Conservation (phyloP, 2,888 invertebrate genomes). For the Endomychus coccineus region DNA sequence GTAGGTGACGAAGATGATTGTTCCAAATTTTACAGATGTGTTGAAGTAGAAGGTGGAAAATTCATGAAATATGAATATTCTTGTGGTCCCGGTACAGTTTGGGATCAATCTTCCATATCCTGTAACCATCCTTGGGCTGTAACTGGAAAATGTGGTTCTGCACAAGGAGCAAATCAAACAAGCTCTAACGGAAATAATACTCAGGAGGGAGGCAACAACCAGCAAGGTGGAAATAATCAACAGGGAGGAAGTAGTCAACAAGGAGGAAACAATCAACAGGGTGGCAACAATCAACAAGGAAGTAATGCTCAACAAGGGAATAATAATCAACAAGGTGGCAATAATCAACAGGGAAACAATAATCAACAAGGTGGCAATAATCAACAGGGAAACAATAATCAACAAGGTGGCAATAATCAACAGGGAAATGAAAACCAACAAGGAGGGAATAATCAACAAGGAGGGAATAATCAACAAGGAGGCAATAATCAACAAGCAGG, state of each 20-base stretch:
- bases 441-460: conserved; percentile 2
- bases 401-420: conserved; percentile 8
- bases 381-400: conserved; percentile 3
- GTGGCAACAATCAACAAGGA: conserved; percentile 19
- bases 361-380: conserved; percentile 12
- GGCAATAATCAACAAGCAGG: conserved; percentile 14
- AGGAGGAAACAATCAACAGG: conserved; percentile 18
- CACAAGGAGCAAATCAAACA: neutral
- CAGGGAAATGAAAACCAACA: conserved; percentile 4
- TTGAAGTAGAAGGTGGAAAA: conserved; percentile 52
- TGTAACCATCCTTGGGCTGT: conserved; percentile 67
- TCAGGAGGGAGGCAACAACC: conserved; percentile 12
- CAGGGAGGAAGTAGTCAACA: conserved; percentile 10
- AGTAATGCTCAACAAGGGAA: conserved; percentile 21
- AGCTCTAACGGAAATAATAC: too few relatives aligned
- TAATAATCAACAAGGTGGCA: conserved; percentile 18
- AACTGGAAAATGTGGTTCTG: conserved; percentile 24
- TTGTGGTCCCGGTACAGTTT: conserved; percentile 70
- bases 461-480: conserved; percentile 18
- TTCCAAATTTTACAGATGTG: conserved; percentile 70
- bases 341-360: conserved; percentile 10
- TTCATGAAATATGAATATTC: conserved; percentile 62
- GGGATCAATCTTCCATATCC: conserved; percentile 60
- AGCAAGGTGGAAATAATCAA: conserved; percentile 12
- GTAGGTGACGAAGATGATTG: conserved; percentile 62